A percentile compares a stretch with the other conserved stretches of the same genome.
Conservation (phyloP, 37 sponge, comb jelly and placozoan species). For the Mnemiopsis leidyi region DNA sequence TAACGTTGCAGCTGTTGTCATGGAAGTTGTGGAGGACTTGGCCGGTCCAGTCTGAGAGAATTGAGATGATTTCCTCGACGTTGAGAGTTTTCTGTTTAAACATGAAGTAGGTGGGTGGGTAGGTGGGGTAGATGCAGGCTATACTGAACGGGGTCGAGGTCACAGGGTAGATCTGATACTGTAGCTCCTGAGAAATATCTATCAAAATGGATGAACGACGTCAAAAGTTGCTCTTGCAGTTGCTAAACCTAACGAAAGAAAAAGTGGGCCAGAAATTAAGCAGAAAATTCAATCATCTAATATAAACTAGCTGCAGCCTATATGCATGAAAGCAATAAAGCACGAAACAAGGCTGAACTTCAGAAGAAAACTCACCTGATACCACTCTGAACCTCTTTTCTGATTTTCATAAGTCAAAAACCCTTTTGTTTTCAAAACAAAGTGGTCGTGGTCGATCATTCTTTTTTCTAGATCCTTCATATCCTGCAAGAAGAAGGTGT, state of each 20-base stretch:
- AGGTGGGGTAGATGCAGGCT: conserved; percentile 57
- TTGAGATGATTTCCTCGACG: neutral
- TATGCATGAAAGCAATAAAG: too few relatives aligned
- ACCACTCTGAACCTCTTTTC: conserved; percentile 36
- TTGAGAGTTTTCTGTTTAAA: neutral
- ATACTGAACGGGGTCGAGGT: conserved; percentile 30
- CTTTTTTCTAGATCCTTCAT: neutral
- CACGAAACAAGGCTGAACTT: too few relatives aligned
- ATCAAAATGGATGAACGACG: too few relatives aligned
- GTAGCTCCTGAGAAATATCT: neutral
- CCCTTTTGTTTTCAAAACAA: neutral
- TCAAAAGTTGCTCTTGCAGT: too few relatives aligned
- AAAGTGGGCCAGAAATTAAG: too few relatives aligned
- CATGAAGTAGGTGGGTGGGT: conserved; percentile 47
- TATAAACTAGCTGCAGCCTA: too few relatives aligned
- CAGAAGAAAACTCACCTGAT: conserved; percentile 19
- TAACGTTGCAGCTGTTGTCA: conserved; percentile 25
- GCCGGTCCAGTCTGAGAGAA: neutral
- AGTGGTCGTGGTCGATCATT: neutral
- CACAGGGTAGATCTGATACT: conserved; percentile 36
- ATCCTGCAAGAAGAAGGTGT: neutral
- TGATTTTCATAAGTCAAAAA: conserved; percentile 28
- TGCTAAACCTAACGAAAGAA: too few relatives aligned
- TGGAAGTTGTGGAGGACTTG: conserved; percentile 4
- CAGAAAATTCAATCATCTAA: too few relatives aligned